Conservation (phyloP, 2,797 vertebrate genomes). For the Steatocranus sp. region DNA sequence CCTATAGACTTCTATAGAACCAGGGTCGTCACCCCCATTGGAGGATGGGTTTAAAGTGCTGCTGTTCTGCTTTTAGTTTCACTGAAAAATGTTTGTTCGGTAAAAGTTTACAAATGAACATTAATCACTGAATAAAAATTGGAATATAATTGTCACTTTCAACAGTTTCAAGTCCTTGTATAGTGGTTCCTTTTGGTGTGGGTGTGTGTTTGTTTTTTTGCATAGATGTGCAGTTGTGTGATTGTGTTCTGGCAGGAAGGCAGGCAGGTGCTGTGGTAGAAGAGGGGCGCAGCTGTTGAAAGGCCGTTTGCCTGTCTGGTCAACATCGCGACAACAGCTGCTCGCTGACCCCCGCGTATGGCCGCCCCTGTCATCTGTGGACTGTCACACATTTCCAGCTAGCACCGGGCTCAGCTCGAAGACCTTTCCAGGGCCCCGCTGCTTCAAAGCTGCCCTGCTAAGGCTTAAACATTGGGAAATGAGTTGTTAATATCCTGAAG, state of each 20-base stretch:
- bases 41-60: background rate
- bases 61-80: too few species aligned
- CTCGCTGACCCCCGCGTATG: constrained; percentile 50
- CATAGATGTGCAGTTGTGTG: constrained; percentile 4
- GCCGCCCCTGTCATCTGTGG: constrained; percentile 37
- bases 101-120: background rate
- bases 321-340: constrained; percentile 71
- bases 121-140: background rate
- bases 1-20: background rate
- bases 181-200: background rate
- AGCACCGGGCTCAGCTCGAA: background rate
- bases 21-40: background rate
- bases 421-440: background rate
- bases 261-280: constrained; percentile 56
- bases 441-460: background rate
- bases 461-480: constrained; percentile 35
- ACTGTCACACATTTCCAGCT: constrained; percentile 14
- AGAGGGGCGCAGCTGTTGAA: constrained; percentile 65
- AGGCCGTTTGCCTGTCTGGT: constrained; percentile 47
- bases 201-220: background rate
- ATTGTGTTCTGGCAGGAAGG: constrained; percentile 23
- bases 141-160: background rate
- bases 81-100: background rate
- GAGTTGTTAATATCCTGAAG: constrained; percentile 59
- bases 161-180: background rate